phyloP scores from a whole-genome alignment of 2,888 invertebrate genomes.

The Synergus itoensis region DNA sequence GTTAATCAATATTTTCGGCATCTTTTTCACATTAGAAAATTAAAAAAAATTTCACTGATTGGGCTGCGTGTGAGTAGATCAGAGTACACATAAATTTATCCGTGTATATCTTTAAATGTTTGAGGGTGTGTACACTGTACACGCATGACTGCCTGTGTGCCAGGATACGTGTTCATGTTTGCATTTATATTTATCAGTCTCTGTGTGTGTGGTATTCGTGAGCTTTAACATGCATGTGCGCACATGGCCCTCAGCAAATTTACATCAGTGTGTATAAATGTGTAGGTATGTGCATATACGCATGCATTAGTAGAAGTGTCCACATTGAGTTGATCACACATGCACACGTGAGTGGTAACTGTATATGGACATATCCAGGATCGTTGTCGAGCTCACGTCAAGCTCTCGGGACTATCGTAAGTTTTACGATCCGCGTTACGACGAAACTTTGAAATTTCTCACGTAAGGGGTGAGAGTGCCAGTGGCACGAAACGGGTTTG shows the following conservation, averaged over 20 bases:
- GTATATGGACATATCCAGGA: conserved; percentile 17
- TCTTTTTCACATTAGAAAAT: too few relatives aligned
- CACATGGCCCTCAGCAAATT: neutral
- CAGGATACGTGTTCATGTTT: too few relatives aligned
- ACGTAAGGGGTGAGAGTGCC: conserved; percentile 57
- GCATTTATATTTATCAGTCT: too few relatives aligned
- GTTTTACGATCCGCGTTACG: conserved; percentile 68
- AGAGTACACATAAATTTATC: too few relatives aligned
- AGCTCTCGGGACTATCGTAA: conserved; percentile 51
- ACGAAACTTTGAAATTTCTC: conserved; percentile 69
- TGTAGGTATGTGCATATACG: neutral
- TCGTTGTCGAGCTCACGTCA: conserved; percentile 29
- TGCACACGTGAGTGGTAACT: neutral
- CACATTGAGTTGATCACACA: neutral
- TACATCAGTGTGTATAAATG: neutral
- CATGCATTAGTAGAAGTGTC: neutral
- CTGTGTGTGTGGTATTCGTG: too few relatives aligned
- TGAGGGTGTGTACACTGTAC: too few relatives aligned
- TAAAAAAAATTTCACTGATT: too few relatives aligned
- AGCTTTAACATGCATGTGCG: too few relatives aligned
- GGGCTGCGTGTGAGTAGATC: too few relatives aligned
- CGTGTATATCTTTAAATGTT: too few relatives aligned
- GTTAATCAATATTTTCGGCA: too few relatives aligned
- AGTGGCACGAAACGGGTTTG: conserved; percentile 27
- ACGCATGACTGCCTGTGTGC: too few relatives aligned